phyloP scores from a whole-genome alignment of 2,797 vertebrate species.

The Notoglanidium macrostoma region DNA sequence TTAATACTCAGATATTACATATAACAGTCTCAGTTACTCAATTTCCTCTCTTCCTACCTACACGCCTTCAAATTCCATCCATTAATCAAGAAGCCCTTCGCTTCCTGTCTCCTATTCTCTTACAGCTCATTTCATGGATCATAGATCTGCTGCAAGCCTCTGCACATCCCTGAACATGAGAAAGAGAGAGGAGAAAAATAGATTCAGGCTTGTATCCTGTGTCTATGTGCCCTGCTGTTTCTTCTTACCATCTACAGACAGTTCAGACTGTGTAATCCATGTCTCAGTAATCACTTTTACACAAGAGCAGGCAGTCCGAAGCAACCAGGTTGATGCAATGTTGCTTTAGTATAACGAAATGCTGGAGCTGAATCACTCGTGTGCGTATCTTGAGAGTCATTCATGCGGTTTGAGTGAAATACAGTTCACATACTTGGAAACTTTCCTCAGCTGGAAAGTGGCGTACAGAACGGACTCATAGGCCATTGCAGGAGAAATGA shows the following conservation, averaged over 20 bases:
- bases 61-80: constrained; percentile 60
- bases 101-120: constrained; percentile 62
- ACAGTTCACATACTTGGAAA: constrained; percentile 40
- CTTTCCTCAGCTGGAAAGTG: constrained; percentile 11
- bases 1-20: neutral
- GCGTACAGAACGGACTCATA: neutral
- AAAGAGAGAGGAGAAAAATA: neutral
- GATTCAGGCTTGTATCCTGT: neutral
- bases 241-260: constrained; percentile 7
- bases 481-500: constrained; percentile 3
- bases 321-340: constrained; percentile 17
- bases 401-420: constrained; percentile 6
- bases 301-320: neutral
- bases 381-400: constrained; percentile 43
- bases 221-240: neutral
- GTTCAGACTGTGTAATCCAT: constrained; percentile 22
- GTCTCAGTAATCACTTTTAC: neutral
- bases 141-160: constrained; percentile 65
- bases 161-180: constrained; percentile 28
- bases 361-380: constrained; percentile 23
- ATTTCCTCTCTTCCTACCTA: constrained; percentile 53
- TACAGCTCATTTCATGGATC: constrained; percentile 76
- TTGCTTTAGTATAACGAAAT: neutral
- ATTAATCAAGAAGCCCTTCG: constrained; percentile 68
- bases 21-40: constrained; percentile 13